phyloP scores from a whole-genome alignment of 1,140 invertebrate species.

The Drosophila tropicalis region DNA sequence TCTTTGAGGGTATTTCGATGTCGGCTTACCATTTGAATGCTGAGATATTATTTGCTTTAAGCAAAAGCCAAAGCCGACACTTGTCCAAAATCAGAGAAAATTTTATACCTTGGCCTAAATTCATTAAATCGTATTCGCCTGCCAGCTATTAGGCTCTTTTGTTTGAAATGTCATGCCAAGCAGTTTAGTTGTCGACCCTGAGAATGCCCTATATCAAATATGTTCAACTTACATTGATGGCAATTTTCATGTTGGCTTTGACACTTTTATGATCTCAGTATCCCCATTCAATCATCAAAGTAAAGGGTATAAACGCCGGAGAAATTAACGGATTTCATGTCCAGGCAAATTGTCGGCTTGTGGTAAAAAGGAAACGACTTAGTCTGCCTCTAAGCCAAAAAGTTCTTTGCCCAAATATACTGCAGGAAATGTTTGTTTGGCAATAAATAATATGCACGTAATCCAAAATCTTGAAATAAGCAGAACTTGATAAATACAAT shows the following conservation, averaged over 20 bases:
- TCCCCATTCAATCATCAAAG: background rate
- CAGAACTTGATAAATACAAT: too few species aligned
- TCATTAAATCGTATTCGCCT: slow-evolving; percentile 56
- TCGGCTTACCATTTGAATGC: background rate
- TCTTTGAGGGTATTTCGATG: background rate
- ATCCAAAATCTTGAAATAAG: too few species aligned
- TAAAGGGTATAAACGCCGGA: background rate
- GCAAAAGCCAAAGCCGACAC: slow-evolving; percentile 50
- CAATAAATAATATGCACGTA: slow-evolving; percentile 18
- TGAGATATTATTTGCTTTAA: background rate
- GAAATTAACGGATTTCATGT: slow-evolving; percentile 57
- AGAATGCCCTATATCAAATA: background rate
- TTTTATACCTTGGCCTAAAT: slow-evolving; percentile 61
- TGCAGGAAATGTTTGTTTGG: background rate
- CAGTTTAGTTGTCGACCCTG: background rate
- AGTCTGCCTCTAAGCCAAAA: background rate
- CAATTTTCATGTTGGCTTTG: background rate
- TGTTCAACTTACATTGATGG: background rate
- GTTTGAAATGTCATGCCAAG: background rate
- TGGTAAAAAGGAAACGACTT: background rate
- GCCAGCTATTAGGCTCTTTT: slow-evolving; percentile 31
- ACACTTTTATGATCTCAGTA: background rate
- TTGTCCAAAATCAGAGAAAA: slow-evolving; percentile 22
- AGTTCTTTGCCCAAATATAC: background rate
- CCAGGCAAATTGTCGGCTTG: slow-evolving; percentile 19